A percentile compares a stretch with the other conserved stretches of the same genome.
phyloP scores from a whole-genome alignment of 2,113 vertebrate species.

The Passer domesticus region DNA sequence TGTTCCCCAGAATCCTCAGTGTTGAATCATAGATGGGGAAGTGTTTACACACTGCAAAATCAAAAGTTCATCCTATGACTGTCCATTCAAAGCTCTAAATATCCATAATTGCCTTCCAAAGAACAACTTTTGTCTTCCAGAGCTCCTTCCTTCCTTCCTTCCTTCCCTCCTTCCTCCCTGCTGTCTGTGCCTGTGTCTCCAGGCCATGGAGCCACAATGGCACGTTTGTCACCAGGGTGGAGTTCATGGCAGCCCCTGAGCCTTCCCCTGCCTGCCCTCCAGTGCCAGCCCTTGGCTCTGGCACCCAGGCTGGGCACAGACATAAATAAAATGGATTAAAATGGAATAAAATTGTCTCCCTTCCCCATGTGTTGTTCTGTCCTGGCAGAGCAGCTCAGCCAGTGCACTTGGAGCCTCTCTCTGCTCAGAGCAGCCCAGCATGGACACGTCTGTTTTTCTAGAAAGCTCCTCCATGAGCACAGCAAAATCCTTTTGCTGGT shows the following conservation, averaged over 20 bases:
- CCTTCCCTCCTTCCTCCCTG: conserved; percentile 8
- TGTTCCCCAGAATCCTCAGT: not conserved
- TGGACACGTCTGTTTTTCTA: accelerated
- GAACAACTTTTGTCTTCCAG: conserved; percentile 42
- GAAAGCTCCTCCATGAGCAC: not conserved
- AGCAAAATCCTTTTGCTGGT: not conserved
- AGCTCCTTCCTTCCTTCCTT: conserved; percentile 48
- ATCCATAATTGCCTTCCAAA: conserved; percentile 44
- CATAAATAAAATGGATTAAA: not conserved
- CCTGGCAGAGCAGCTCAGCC: not conserved
- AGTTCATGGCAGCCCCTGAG: not conserved
- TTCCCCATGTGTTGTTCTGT: not conserved
- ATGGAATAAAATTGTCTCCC: not conserved
- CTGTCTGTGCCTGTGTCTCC: not conserved
- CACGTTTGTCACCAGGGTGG: not conserved
- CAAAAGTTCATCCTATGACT: not conserved
- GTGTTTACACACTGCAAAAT: not conserved
- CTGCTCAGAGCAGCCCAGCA: not conserved
- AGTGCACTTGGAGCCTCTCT: not conserved
- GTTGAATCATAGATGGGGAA: not conserved
- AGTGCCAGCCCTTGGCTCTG: not conserved
- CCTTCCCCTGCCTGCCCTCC: not conserved
- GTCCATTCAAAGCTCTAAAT: conserved; percentile 42
- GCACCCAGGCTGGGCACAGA: not conserved
- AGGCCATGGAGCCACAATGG: not conserved